Base-by-base conservation (phyloP, 2,797 vertebrate genomes). In the Galagoides demidoff region DNA sequence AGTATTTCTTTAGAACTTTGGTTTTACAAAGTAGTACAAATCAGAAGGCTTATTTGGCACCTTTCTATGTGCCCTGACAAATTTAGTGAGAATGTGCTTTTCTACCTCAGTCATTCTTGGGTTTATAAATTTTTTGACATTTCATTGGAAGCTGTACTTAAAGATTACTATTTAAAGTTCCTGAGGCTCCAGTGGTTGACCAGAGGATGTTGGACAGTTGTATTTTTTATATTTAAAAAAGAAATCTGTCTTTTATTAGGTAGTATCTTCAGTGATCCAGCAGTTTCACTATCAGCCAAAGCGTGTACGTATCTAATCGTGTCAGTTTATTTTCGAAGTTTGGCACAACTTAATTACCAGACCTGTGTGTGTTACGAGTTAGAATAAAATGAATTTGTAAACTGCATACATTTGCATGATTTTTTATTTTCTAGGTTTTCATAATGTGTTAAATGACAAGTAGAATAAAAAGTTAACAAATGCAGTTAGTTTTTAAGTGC, bases 391-490 rank as follows among this genome's bases (percentile, higher is more conserved):
- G 27, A 6, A 14, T 43, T 81, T 29, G 7, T 68, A 78, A 12
- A 49, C 34, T n/a, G 9, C 52, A 45, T 39, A 43, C 22, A 3
- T 78, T 73, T 29, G 29, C 17, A 12, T 70, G 43, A n/a, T 59
- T 39, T 85, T 31, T 84, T n/a, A 39, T 89, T 71, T 90, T 85
- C 45, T 37, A 39, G 55, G 68, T 66, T 84, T 96, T 84, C 12
- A 12, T 23, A 37, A 2, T n/a, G 49, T 11, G 20, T 76, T 59
- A 64, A 82, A 49, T 52, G 68, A 25, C n/a, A 55, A 59, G 45
- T 85, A 87, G 37, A 74, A 17, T 45, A 78, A 71, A 27, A 76
- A 86, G 37, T 61, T 59, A 85, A 76, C 19, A 31, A 43, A 22
- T 92, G 17, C 11, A 37, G 1, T 39, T 91, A 49, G 34, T 59